phyloP scores from a whole-genome alignment of 2,888 invertebrate genomes.

The Acronicta psi region DNA sequence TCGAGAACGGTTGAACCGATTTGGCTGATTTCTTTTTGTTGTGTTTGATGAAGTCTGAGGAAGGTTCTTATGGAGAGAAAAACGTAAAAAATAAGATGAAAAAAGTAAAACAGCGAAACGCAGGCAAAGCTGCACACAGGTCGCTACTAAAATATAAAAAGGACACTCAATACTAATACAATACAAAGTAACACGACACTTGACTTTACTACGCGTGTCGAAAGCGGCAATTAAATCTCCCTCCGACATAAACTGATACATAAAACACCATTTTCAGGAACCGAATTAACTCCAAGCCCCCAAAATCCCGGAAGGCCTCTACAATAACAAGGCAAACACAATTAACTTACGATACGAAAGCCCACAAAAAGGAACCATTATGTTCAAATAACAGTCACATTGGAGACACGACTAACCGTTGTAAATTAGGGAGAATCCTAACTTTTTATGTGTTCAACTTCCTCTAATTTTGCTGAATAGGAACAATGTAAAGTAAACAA shows the following conservation, averaged over 20 bases:
- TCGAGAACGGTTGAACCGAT: no score
- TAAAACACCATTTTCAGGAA: slow-evolving; percentile 23
- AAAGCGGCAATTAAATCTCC: slow-evolving; percentile 16
- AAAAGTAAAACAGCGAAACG: no score
- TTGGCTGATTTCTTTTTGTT: no score
- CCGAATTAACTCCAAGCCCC: slow-evolving; percentile 13
- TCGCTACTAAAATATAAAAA: background rate
- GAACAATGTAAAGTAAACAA: slow-evolving; percentile 18
- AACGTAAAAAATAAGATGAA: no score
- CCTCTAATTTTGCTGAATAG: slow-evolving; percentile 11
- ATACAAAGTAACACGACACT: background rate
- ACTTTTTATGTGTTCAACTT: slow-evolving; percentile 11
- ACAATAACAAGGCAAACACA: slow-evolving; percentile 22
- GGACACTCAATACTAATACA: background rate
- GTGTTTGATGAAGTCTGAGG: no score
- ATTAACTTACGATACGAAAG: slow-evolving; percentile 27
- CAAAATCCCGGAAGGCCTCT: slow-evolving; percentile 12
- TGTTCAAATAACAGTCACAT: slow-evolving; percentile 16
- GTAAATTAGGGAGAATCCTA: slow-evolving; percentile 17
- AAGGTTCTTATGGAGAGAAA: no score
- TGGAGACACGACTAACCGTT: slow-evolving; percentile 9
- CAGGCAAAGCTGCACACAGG: no score
- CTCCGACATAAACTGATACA: slow-evolving; percentile 6
- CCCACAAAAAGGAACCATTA: slow-evolving; percentile 17
- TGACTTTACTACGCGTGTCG: slow-evolving; percentile 8